Base-by-base conservation (phyloP, 64 coral and sea anemone species). In the Orbicella faveolata region DNA sequence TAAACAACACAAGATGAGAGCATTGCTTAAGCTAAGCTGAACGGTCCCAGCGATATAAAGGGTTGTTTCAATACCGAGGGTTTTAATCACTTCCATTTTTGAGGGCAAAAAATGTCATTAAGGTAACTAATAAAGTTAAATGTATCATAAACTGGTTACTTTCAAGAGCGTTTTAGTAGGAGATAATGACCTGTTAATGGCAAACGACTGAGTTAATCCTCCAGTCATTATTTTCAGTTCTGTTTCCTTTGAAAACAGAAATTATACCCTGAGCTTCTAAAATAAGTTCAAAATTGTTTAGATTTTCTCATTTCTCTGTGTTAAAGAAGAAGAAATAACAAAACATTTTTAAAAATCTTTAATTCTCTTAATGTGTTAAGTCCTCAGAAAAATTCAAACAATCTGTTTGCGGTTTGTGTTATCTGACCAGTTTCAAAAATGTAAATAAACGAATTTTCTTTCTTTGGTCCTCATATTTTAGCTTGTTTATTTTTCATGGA, bases 301-400 rank as follows among this genome's bases (percentile, higher is more conserved):
- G 25, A 23, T 62, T 34, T 54, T 36, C 13, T 80, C 30, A 34
- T 62, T 80, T 80, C 52, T 16, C 16, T 81, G 79, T 81, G 25
- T 63, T 62, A 36, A 81, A 81, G 30, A 35, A n/a, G 79, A 23
- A 79, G 25, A 62, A 81, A n/a, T 63, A 16, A 81, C 55, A 63
- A 34, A 55, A 35, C n/a, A 81, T 35, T 34, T n/a, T n/a, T n/a
- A n/a, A n/a, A 63, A 15, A 35, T 17, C 14, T 0, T 36, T 62
- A 80, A 80, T 59, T 80, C 75, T 9, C 26, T 13, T 1, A 63
- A 37, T 17, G 34, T 36, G 53, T 62, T 80, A 44, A 54, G 7
- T 41, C 17, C 34, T 41, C 75, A 18, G 11, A 37, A 51, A 39
- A 77, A 77, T 41, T 4, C 15, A 1, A 51, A 37, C 12, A 48